Percentiles rank a stretch among this genome's conserved stretches.
Conservation (phyloP, 53 echinoderm and acorn worm genomes). For the Echinometra lucunter region DNA sequence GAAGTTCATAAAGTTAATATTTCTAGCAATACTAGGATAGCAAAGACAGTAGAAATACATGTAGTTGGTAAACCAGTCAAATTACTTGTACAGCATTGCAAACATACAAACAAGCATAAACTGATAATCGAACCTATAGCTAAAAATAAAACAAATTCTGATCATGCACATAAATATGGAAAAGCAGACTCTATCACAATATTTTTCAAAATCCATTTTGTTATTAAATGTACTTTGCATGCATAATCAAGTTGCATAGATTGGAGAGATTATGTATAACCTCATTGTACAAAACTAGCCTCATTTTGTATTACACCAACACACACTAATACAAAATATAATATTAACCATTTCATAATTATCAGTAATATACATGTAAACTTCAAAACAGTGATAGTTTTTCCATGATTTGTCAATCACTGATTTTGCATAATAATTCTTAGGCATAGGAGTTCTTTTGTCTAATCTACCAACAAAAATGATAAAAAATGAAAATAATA, state of each 20-base stretch:
- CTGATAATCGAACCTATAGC: neutral
- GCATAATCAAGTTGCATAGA: constrained; percentile 16
- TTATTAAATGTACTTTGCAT: neutral
- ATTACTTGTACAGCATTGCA: neutral
- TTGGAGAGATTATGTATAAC: constrained; percentile 9
- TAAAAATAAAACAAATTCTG: neutral
- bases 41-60: no score
- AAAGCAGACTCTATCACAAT: neutral
- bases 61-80: neutral
- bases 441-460: no score
- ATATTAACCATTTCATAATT: neutral
- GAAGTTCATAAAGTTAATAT: neutral
- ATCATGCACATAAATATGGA: neutral
- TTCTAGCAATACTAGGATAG: neutral
- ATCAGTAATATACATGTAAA: neutral
- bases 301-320: neutral
- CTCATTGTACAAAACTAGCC: neutral
- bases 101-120: no score
- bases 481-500: no score
- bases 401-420: neutral
- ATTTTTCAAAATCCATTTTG: neutral
- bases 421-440: no score
- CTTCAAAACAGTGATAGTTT: neutral
- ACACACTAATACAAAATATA: constrained; percentile 6
- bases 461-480: no score